Evolutionary conservation across 2,797 vertebrate species (phyloP), one percentile per base, ranked within the genome.

Genomic region (Clarias laeviceps): DNA sequence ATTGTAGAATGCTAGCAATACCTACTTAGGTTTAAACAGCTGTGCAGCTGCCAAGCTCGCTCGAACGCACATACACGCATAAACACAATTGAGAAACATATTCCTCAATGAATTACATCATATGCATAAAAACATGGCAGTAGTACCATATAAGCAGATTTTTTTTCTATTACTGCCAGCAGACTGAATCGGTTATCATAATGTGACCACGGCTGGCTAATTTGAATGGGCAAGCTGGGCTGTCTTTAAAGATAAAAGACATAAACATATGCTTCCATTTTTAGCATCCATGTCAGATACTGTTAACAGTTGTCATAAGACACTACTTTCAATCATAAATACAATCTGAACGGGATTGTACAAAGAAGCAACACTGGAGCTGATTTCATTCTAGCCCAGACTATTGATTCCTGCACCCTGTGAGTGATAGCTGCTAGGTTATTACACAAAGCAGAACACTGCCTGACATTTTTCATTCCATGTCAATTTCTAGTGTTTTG

Each of bases 21-120:
- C 65, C 66, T 73, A 34, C 54, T 57, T 50, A 29, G 80, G 34
- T 80, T 86, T 81, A 89, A 68, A 87, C 72, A 69, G 27, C 56
- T 72, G 83, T 62, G 66, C 83, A 70, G 27, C 61, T 83, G 84
- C 50, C 59, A 88, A 83, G 34, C 84, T 64, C 76, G 34, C 76
- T 66, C 45, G 34, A 72, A 84, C 45, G 17, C 70, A 72, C 37
- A 50, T 40, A 73, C 24, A 72, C 34, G n/a, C 22, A 72, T 24
- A 72, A 5, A 74, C 5, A 18, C 45, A 74, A 57, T 59, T 57
- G 32, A 59, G 54, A 77, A 40, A 79, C 57, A 40, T 54, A 79
- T 37, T 22, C 4, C 2, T 37, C 59, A 78, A 24, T 22, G 37
- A 37, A 61, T 61, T 11, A 5, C 20, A 24, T 37, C 61, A 61